Percentiles rank a stretch among this genome's conserved stretches.
Evolutionary conservation across 2,797 vertebrate genomes (phyloP).

Genomic region (Alauda arvensis): DNA sequence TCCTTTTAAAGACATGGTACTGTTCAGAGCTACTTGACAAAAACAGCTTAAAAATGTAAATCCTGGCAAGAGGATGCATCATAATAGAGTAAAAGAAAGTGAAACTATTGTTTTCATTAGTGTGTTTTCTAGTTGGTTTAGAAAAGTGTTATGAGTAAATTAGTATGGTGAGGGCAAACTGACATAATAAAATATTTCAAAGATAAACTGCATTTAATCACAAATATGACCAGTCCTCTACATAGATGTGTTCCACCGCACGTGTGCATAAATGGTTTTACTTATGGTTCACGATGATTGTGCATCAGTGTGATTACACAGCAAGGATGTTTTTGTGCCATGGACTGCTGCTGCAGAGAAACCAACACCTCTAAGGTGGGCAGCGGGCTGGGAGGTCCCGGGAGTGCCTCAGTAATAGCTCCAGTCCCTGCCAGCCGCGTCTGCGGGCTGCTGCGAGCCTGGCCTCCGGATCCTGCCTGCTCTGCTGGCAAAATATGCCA

Average conservation of each 20-base stretch:
- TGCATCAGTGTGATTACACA: background rate
- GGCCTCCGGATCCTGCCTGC: background rate
- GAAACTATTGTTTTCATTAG: background rate
- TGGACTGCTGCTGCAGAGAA: background rate
- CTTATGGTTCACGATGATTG: background rate
- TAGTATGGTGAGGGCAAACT: background rate
- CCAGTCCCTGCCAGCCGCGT: accelerated
- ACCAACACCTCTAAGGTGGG: accelerated
- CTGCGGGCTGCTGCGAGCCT: background rate
- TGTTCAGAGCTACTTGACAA: background rate
- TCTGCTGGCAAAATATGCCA: background rate
- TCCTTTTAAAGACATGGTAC: background rate
- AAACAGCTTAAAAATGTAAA: background rate
- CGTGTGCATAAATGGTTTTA: background rate
- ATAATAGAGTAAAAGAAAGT: background rate
- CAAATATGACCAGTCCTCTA: background rate
- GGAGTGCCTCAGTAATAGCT: background rate
- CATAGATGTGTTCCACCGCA: background rate
- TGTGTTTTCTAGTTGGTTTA: background rate
- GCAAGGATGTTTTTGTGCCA: background rate
- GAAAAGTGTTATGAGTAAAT: background rate
- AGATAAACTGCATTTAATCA: background rate
- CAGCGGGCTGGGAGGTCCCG: background rate
- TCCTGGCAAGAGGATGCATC: background rate
- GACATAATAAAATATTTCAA: background rate